Conservation (phyloP, 1,140 invertebrate genomes). For the Galleria mellonella region DNA sequence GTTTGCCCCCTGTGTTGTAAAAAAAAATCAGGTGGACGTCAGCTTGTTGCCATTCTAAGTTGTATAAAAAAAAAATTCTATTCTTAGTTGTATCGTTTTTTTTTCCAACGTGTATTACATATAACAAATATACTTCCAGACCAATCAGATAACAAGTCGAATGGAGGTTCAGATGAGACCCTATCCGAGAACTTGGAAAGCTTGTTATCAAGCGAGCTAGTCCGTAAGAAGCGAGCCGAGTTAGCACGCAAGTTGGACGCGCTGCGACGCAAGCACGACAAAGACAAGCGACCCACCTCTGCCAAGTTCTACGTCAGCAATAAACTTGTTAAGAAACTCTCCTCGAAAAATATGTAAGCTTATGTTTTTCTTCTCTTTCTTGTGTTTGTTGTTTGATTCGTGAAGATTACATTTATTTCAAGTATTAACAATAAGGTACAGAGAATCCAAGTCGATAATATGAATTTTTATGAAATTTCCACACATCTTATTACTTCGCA, state of each 20-base stretch:
- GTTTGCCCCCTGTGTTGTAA: too few species aligned
- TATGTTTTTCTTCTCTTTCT: background rate
- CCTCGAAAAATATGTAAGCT: conserved; percentile 88
- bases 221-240: conserved; percentile 87
- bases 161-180: conserved; percentile 75
- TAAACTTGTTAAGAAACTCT: conserved; percentile 85
- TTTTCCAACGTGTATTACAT: too few species aligned
- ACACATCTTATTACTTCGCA: too few species aligned
- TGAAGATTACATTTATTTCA: too few species aligned
- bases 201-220: conserved; percentile 86
- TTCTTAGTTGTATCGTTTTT: too few species aligned
- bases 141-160: conserved; percentile 29
- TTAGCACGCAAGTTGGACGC: conserved; percentile 91
- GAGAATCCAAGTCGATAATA: too few species aligned
- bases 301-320: conserved; percentile 84
- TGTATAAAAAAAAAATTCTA: too few species aligned
- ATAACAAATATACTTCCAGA: conserved; percentile 4
- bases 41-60: too few species aligned
- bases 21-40: too few species aligned
- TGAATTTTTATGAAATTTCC: too few species aligned
- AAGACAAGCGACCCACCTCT: conserved; percentile 80
- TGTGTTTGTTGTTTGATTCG: background rate
- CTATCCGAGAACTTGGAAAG: conserved; percentile 86
- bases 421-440: too few species aligned
- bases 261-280: conserved; percentile 90